Percentiles rank a stretch among this genome's conserved stretches.
phyloP scores from a whole-genome alignment of 2,113 vertebrate species.

The Rafetus swinhoei region DNA sequence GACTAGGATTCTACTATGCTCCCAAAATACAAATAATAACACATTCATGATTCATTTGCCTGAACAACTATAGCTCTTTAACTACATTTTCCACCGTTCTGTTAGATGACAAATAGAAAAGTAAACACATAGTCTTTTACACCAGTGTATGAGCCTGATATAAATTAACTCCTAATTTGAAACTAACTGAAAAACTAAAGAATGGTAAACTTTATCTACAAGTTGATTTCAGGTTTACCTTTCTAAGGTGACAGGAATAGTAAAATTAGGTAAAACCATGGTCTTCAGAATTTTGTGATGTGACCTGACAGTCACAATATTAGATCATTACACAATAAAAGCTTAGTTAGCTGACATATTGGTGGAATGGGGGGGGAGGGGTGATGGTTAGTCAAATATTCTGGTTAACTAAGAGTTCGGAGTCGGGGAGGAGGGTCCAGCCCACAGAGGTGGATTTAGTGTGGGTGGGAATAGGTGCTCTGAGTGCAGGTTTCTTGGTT shows the following conservation, averaged over 20 bases:
- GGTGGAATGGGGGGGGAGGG: too few relatives aligned
- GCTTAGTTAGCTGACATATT: too few relatives aligned
- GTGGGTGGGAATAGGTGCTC: too few relatives aligned
- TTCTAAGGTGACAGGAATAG: not conserved
- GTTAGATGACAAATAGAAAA: not conserved
- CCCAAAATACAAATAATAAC: not conserved
- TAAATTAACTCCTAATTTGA: not conserved
- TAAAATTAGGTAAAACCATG: not conserved
- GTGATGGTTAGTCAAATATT: too few relatives aligned
- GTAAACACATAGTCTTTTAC: not conserved
- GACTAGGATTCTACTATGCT: not conserved
- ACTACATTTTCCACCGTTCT: not conserved
- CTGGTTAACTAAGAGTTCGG: too few relatives aligned
- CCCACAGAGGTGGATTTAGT: too few relatives aligned
- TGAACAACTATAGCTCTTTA: too few relatives aligned
- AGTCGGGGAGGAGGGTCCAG: too few relatives aligned
- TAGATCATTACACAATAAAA: not conserved
- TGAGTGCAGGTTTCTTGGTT: too few relatives aligned
- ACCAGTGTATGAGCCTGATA: accelerated
- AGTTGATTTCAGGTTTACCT: not conserved
- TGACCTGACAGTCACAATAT: not conserved
- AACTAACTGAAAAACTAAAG: not conserved
- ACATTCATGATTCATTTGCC: not conserved
- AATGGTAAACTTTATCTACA: accelerated
- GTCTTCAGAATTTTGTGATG: too few relatives aligned